A percentile compares a stretch with the other conserved stretches of the same genome.
phyloP scores from a whole-genome alignment of 2,888 invertebrate species.

The Drosophila quinaria region DNA sequence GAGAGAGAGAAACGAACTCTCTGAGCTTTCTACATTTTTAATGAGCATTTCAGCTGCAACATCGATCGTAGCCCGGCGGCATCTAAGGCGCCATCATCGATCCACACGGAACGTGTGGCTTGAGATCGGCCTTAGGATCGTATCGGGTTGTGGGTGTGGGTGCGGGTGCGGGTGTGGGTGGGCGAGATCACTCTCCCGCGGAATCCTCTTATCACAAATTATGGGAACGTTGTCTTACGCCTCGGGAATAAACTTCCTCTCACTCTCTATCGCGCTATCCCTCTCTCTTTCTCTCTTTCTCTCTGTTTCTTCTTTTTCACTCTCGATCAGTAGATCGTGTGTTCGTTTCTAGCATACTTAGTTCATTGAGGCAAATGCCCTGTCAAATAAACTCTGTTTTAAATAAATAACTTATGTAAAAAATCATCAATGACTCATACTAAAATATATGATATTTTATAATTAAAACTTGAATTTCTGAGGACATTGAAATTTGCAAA shows the following conservation, averaged over 20 bases:
- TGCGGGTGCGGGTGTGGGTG: slow-evolving; percentile 22
- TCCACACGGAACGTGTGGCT: slow-evolving; percentile 17
- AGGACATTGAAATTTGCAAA: no score
- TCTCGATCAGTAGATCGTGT: neutral
- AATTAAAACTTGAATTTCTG: no score
- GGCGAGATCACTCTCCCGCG: slow-evolving; percentile 10
- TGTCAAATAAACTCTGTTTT: neutral
- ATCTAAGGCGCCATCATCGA: slow-evolving; percentile 46
- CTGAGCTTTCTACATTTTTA: slow-evolving; percentile 78
- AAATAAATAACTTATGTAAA: neutral
- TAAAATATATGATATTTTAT: no score
- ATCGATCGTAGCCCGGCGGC: slow-evolving; percentile 68
- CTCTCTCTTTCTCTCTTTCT: neutral
- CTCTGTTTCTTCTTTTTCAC: neutral
- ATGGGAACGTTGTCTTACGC: slow-evolving; percentile 49
- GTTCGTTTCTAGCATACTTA: neutral
- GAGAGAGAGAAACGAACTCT: slow-evolving; percentile 24
- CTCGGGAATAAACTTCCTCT: slow-evolving; percentile 13
- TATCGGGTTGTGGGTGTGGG: neutral
- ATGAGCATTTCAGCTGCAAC: slow-evolving; percentile 75
- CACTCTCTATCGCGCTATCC: neutral
- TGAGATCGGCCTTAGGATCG: neutral
- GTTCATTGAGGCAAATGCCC: slow-evolving; percentile 6
- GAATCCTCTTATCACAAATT: slow-evolving; percentile 57
- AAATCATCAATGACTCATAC: no score